Evolutionary conservation across 2,113 vertebrate genomes (phyloP), one percentile per base, ranked within the genome.

Genomic region (Sprattus sprattus): DNA sequence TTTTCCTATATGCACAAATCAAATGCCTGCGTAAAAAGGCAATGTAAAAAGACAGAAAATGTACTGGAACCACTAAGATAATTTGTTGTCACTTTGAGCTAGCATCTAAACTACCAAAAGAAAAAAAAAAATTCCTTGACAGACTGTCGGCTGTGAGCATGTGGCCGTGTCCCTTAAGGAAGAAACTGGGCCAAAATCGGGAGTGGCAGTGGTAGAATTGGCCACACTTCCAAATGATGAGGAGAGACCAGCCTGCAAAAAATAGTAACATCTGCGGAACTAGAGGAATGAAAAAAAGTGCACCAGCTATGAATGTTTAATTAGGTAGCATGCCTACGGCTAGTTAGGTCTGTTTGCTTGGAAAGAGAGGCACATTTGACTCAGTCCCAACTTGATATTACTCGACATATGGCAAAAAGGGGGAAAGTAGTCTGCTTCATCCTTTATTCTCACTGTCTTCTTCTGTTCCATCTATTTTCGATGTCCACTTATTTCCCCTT

Each of bases 231-330:
- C 82, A 84, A 86, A 87, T 49, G 71, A 64, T 25, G 54, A 18
- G 81, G 83, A 85, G 83, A 85, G 47, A 45, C 86, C 52, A 64
- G 49, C 83, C 64, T 85, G 78, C 82, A 84, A 75, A 88, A 91
- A 89, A 91, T 86, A 89, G 86, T 82, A 84, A 78, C 81, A 47
- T 85, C 46, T 90, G 64, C 25, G 54, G 75, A 82, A 86, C 47
- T 67, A 44, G 52, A 57, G 81, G 47, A 67, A 85, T 85, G 82
- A 44, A 52, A 75, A 75, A 81, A 83, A 71, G 83, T 39, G 39
- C 84, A 84, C 81, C 83, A 81, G 81, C 81, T 80, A 83, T 90
- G 84, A 86, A 89, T 90, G 86, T 89, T 89, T 88, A 82, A 90
- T 88, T 83, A 85, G 71, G 45, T 85, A 88, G 22, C 54, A 83